These are phyloP conservation scores for Popillia japonica DNA, from an alignment of 1,140 invertebrate species.

Conservation along the genomic window DNA sequence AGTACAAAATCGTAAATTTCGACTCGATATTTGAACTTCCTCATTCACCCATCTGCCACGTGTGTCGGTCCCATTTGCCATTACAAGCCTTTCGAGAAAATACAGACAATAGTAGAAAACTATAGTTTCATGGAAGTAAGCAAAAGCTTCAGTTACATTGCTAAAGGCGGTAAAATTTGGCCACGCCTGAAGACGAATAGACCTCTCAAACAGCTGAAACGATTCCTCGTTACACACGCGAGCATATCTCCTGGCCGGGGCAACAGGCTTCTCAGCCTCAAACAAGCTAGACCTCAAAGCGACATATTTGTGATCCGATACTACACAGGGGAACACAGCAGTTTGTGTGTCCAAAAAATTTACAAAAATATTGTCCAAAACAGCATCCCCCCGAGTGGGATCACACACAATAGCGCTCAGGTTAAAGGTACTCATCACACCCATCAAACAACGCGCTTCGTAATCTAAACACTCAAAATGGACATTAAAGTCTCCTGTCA, in stretches of 20 bases:
- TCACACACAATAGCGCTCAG: too few species aligned
- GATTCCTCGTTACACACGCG: not conserved
- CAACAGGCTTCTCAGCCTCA: not conserved
- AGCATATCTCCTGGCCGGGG: not conserved
- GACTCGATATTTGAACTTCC: too few species aligned
- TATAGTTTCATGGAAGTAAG: conserved; percentile 2
- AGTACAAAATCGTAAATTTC: too few species aligned
- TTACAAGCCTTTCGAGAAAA: not conserved
- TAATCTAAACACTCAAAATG: too few species aligned
- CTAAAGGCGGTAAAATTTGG: not conserved
- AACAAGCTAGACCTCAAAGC: not conserved
- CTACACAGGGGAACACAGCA: not conserved
- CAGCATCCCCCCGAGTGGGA: too few species aligned
- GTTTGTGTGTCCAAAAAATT: not conserved
- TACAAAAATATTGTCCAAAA: not conserved
- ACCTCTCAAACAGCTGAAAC: not conserved
- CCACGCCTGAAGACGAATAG: not conserved
- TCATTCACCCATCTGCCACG: not conserved
- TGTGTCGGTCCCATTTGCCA: not conserved
- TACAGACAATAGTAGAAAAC: not conserved
- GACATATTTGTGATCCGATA: not conserved
- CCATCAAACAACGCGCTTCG: too few species aligned
- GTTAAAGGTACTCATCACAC: too few species aligned
- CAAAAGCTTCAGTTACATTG: not conserved
- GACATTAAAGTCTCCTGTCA: too few species aligned